phyloP scores from a whole-genome alignment of 2,888 invertebrate species.

The Cephalotes varians region DNA sequence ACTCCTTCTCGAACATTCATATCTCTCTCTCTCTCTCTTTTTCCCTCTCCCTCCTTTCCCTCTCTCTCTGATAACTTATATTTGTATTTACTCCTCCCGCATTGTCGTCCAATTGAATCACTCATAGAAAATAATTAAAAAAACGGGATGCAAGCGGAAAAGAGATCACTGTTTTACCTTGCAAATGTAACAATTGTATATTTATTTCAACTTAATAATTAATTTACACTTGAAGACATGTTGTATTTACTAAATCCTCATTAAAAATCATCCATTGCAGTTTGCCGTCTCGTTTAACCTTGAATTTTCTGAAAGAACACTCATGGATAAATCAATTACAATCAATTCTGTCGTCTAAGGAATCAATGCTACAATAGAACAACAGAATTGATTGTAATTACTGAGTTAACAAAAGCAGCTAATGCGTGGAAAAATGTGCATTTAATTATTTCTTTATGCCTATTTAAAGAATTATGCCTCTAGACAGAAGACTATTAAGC shows the following conservation, averaged over 20 bases:
- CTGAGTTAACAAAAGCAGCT: background rate
- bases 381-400: background rate
- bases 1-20: conserved; percentile 40
- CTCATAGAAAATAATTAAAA: conserved; percentile 4
- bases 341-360: too few relatives aligned
- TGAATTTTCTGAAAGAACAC: conserved; percentile 29
- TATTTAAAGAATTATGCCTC: background rate
- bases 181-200: conserved; percentile 83
- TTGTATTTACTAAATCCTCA: conserved; percentile 42
- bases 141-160: background rate
- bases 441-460: background rate
- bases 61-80: conserved; percentile 25
- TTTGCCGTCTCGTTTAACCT: conserved; percentile 25
- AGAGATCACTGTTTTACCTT: conserved; percentile 63
- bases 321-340: background rate
- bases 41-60: too few relatives aligned
- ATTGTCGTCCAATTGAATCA: conserved; percentile 18
- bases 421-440: background rate
- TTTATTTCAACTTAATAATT: conserved; percentile 77
- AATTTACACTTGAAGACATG: conserved; percentile 61
- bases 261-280: conserved; percentile 42
- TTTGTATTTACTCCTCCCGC: conserved; percentile 35
- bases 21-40: background rate
- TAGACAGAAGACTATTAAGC: background rate
- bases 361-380: background rate